Base-by-base conservation (phyloP, 2,113 vertebrate genomes). In the Xerus inauris region DNA sequence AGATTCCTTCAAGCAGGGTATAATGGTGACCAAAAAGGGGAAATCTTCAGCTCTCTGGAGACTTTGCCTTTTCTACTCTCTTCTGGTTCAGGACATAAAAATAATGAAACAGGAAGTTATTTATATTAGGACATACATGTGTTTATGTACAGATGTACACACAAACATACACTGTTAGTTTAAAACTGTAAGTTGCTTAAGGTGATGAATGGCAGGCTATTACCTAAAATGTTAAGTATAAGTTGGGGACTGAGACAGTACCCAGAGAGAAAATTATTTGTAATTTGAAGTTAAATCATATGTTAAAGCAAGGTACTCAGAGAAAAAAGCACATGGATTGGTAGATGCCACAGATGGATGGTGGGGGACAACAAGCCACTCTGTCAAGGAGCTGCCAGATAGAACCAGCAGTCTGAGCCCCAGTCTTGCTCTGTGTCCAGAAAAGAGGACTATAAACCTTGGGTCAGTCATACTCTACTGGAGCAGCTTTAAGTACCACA, bases 161-260 rank as follows among this genome's bases (percentile, higher is more conserved):
- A 85, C 45, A 92, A 9, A 45, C 51, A 92, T 38, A 84, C 13
- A 30, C 20, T 24, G 2, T 51, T 95, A 57, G 64, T 59, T 94
- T 76, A 97, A 87, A 85, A 77, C 59, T 87, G n/a, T 82, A 96
- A 93, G 51, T 81, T 91, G 72, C 51, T 90, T 57, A 80, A 67
- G 28, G 59, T 76, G 75, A 89, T 91, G 62, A 97, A 90, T 0
- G 0, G 71, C 35, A 87, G 73, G 40, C 76, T 80, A 90, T 95
- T 97, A 95, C 35, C 59, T 91, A 96, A 97, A 96, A 89, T 98
- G 87, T 96, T 96, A 96, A 96, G 71, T 45, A 9, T 76, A 65
- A 97, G 54, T 83, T 87, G 77, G 85, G 87, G 80, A 94, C 75
- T 73, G 40, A 95, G 51, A 84, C 32, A 84, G 51, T 49, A 92